A percentile compares a stretch with the other conserved stretches of the same genome.
Conservation (phyloP, 2,888 invertebrate species). For the Ormyrus labotus region DNA sequence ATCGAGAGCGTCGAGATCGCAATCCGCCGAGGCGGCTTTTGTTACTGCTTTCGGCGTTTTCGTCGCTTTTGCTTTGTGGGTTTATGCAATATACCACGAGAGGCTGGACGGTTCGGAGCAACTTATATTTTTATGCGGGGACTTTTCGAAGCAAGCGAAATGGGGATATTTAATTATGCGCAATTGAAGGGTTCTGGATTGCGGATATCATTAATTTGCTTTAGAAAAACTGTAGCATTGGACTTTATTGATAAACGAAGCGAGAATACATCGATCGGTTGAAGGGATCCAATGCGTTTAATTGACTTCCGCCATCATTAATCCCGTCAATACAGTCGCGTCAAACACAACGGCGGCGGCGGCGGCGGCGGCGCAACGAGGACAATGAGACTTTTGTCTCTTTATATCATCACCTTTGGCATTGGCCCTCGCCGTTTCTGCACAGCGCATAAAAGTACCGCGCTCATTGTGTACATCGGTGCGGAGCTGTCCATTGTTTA, state of each 20-base stretch:
- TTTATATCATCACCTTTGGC: too few relatives aligned
- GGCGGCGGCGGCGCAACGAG: background rate
- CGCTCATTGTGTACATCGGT: background rate
- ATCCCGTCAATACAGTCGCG: background rate
- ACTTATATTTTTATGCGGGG: background rate
- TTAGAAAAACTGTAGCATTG: background rate
- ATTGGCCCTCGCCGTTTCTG: background rate
- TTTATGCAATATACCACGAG: too few relatives aligned
- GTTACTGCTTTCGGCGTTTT: too few relatives aligned
- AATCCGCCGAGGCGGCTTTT: too few relatives aligned
- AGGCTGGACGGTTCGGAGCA: too few relatives aligned
- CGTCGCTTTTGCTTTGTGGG: too few relatives aligned
- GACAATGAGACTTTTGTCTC: constrained; percentile 19
- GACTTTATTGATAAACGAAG: constrained; percentile 4
- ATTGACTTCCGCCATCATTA: constrained; percentile 42
- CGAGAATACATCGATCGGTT: background rate
- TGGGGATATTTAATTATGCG: too few relatives aligned
- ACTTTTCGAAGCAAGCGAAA: background rate
- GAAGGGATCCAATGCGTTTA: constrained; percentile 2
- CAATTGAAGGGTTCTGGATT: too few relatives aligned
- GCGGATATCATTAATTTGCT: too few relatives aligned
- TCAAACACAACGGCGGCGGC: background rate
- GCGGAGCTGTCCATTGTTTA: background rate
- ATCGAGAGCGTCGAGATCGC: too few relatives aligned
- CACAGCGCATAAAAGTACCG: background rate